A percentile compares a stretch with the other conserved stretches of the same genome.
phyloP scores from a whole-genome alignment of 2,797 vertebrate species.

The Onychomys leucogaster region DNA sequence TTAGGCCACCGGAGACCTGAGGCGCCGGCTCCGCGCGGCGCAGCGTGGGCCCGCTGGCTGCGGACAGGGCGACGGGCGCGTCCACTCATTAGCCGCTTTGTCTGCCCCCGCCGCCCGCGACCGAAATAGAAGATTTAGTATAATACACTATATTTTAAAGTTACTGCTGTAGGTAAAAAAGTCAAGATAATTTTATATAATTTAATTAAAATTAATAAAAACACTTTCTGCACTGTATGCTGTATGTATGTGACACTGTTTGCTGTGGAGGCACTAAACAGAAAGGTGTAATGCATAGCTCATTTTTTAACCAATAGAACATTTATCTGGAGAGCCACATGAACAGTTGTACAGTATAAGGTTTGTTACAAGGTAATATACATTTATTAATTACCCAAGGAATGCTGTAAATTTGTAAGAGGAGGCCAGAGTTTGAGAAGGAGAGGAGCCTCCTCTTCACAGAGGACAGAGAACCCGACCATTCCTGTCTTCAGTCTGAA shows the following conservation, averaged over 20 bases:
- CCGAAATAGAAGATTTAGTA: conserved; percentile 55
- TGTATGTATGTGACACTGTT: not conserved
- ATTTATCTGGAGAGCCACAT: conserved; percentile 11
- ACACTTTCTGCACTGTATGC: not conserved
- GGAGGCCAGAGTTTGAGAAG: not conserved
- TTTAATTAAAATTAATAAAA: conserved; percentile 55
- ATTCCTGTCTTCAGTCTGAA: not conserved
- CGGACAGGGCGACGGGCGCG: no score
- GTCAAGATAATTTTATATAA: conserved; percentile 40
- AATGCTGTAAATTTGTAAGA: conserved; percentile 19
- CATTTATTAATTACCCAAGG: conserved; percentile 42
- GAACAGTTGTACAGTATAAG: conserved; percentile 17
- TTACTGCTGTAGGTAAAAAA: conserved; percentile 10
- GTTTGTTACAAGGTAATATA: not conserved
- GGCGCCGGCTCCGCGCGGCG: no score
- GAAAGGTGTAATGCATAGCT: not conserved
- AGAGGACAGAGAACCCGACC: not conserved
- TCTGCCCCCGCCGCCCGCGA: no score
- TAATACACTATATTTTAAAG: not conserved
- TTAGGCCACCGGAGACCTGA: not conserved
- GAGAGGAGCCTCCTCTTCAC: not conserved
- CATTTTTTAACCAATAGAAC: conserved; percentile 13
- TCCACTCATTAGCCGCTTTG: no score
- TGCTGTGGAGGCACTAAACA: not conserved
- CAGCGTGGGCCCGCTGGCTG: no score